A percentile compares a stretch with the other conserved stretches of the same genome.
Conservation (phyloP, 2,113 vertebrate genomes). For the Tachuris rubrigastra region DNA sequence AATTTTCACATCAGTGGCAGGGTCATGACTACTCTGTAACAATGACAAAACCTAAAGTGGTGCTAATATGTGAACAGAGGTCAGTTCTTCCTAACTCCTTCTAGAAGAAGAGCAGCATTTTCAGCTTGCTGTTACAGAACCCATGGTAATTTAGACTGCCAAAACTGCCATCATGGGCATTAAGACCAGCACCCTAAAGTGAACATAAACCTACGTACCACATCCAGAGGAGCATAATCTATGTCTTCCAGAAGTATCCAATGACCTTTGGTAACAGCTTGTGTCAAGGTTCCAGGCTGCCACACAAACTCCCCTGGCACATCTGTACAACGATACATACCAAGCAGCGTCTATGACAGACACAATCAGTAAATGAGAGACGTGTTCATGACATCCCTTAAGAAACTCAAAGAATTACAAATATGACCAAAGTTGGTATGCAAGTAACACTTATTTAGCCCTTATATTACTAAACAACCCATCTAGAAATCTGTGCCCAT, state of each 20-base stretch:
- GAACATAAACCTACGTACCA: constrained; percentile 76
- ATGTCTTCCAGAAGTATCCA: constrained; percentile 98
- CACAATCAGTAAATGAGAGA: neutral
- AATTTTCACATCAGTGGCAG: neutral
- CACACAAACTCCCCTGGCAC: constrained; percentile 95
- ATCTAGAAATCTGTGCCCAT: neutral
- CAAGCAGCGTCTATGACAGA: constrained; percentile 83
- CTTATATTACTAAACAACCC: neutral
- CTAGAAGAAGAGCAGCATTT: neutral
- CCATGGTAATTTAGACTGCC: neutral
- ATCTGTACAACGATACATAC: constrained; percentile 97
- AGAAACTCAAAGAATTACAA: neutral
- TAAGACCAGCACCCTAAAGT: neutral
- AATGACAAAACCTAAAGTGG: neutral
- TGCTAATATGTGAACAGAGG: fast-evolving
- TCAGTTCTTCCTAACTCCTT: neutral
- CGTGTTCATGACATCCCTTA: neutral
- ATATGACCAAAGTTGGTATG: fast-evolving
- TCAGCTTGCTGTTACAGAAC: neutral
- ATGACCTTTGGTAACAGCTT: constrained; percentile 88
- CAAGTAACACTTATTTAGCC: neutral
- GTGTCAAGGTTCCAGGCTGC: constrained; percentile 92
- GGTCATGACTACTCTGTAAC: neutral
- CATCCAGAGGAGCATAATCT: constrained; percentile 94
- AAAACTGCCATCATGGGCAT: neutral